These are phyloP conservation scores for Notodonta ziczac DNA, from an alignment of 2,888 invertebrate species.

Conservation along the genomic window DNA sequence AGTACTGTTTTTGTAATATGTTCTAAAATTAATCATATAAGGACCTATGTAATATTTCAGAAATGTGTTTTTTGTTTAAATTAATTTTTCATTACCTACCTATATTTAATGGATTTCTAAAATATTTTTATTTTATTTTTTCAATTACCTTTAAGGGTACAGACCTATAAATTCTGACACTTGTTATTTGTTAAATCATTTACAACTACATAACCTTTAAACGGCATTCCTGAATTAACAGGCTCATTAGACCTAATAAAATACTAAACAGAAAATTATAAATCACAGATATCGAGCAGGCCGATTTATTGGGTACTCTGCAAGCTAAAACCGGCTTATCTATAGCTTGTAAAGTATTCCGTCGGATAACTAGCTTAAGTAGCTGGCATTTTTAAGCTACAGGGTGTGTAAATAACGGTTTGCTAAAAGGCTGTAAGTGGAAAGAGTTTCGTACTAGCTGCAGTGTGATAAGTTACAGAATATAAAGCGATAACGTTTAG, in stretches of 20 bases:
- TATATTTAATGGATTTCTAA: too few species aligned
- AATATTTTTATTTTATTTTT: too few species aligned
- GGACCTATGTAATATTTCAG: too few species aligned
- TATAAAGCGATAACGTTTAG: too few species aligned
- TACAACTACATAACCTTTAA: not conserved
- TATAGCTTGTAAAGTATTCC: constrained; percentile 36
- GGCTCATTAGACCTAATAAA: constrained; percentile 41
- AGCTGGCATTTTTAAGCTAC: constrained; percentile 28
- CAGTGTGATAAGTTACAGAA: too few species aligned
- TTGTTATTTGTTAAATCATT: not conserved
- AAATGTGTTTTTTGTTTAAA: too few species aligned
- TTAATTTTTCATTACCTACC: too few species aligned
- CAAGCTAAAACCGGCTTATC: constrained; percentile 33
- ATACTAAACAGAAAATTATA: constrained; percentile 35
- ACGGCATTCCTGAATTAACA: constrained; percentile 2
- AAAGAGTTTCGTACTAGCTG: too few species aligned
- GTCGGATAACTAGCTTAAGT: constrained; percentile 28
- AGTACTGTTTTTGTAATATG: too few species aligned
- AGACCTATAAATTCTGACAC: not conserved
- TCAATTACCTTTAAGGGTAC: too few species aligned
- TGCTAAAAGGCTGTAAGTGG: not conserved
- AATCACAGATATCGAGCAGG: constrained; percentile 35
- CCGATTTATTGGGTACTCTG: constrained; percentile 30
- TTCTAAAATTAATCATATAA: too few species aligned
- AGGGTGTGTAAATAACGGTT: not conserved